Base-by-base conservation (phyloP, 1,140 invertebrate species). In the Aphis craccivora region DNA sequence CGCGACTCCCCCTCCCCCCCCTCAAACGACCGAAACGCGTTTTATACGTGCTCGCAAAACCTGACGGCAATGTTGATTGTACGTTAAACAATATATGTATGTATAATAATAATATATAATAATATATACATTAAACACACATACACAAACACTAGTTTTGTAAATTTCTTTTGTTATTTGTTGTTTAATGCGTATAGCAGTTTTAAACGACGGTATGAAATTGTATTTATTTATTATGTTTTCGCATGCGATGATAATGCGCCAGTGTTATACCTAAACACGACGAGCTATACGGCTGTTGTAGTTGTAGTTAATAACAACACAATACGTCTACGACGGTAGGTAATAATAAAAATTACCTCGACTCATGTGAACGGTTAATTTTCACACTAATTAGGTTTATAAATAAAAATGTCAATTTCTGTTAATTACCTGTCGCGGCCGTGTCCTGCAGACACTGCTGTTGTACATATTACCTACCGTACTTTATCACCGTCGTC, bases 141-240 rank as follows among this genome's bases (percentile, higher is more conserved):
- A n/a, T 11, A n/a, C 30, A n/a, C 14, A n/a, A 18, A 14, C 30
- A 67, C 60, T 11, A 25, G 55, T 60, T 30, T n/a, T 67, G 60
- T 67, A 67, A 67, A 67, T 67, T 67, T 67, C 60, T 67, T 67
- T 67, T 67, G 60, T 67, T 67, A 67, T 67, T 67, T 67, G 60
- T 67, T 67, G 60, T 67, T 67, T 67, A 67, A 67, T 67, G 60
- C 30, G 37, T 40, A 4, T n/a, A 30, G 25, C 60, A 67, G 60
- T 67, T n/a, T 67, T 67, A 67, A 67, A 67, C 60, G 60, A 30
- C 60, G 25, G 30, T n/a, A 67, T n/a, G 30, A 67, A 67, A 67
- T 67, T 67, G 60, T 67, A 67, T 67, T 67, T 67, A 67, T 67
- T 67, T 67, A 67, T 67, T 30, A 30, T 67, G 60, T 67, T n/a